A percentile compares a stretch with the other conserved stretches of the same genome.
Conservation (phyloP, 2,888 invertebrate genomes). For the Phania funesta region DNA sequence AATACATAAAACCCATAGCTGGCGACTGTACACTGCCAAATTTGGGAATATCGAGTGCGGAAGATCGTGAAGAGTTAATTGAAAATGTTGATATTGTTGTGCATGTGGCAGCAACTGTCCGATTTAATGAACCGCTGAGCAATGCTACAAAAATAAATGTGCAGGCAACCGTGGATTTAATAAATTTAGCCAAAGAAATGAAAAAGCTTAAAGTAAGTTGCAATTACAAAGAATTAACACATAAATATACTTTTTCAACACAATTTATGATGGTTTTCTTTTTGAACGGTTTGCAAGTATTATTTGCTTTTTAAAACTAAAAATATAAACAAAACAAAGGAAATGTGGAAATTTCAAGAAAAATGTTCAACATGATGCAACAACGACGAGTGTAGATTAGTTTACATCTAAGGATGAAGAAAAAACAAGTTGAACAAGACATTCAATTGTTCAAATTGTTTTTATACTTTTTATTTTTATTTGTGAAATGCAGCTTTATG, state of each 20-base stretch:
- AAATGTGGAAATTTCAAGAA: slow-evolving; percentile 24
- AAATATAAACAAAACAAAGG: neutral
- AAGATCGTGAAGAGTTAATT: slow-evolving; percentile 75
- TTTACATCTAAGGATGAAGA: slow-evolving; percentile 28
- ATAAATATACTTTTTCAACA: slow-evolving; percentile 24
- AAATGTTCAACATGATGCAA: slow-evolving; percentile 6
- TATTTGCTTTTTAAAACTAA: neutral
- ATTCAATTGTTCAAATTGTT: neutral
- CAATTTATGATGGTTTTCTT: slow-evolving; percentile 1
- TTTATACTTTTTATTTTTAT: neutral
- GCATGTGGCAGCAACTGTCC: slow-evolving; percentile 95
- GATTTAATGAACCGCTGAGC: slow-evolving; percentile 86
- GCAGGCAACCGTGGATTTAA: slow-evolving; percentile 84
- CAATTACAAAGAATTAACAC: slow-evolving; percentile 24
- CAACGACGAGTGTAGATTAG: slow-evolving; percentile 4
- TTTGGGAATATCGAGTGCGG: slow-evolving; percentile 77
- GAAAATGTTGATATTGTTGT: slow-evolving; percentile 83
- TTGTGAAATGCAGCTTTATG: neutral
- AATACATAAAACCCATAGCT: slow-evolving; percentile 75
- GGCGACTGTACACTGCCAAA: slow-evolving; percentile 79
- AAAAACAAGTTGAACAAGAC: neutral
- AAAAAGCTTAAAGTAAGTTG: slow-evolving; percentile 83
- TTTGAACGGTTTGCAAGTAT: neutral
- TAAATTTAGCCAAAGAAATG: slow-evolving; percentile 84
- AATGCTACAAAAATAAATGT: slow-evolving; percentile 86